phyloP scores from a whole-genome alignment of 2,888 invertebrate species.

The Synanthedon andrenaeformis region DNA sequence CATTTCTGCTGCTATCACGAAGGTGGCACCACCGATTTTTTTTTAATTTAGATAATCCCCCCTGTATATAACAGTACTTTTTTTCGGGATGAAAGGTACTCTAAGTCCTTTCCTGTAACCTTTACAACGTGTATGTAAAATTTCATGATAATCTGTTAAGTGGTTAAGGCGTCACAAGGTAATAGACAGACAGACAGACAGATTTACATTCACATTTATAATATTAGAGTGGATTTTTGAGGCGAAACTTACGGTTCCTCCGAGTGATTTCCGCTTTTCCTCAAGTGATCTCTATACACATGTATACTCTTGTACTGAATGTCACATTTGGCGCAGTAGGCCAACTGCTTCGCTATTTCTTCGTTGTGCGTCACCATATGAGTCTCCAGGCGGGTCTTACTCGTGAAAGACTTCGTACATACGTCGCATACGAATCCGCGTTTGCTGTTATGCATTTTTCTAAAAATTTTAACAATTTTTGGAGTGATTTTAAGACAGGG shows the following conservation, averaged over 20 bases:
- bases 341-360: conserved; percentile 16
- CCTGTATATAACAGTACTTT: too few species aligned
- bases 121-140: too few species aligned
- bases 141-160: too few species aligned
- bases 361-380: conserved; percentile 24
- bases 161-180: too few species aligned
- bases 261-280: conserved; percentile 27
- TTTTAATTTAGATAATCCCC: too few species aligned
- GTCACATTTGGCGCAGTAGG: conserved; percentile 27
- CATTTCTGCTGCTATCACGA: too few species aligned
- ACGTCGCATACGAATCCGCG: conserved; percentile 27
- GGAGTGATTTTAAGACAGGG: too few species aligned
- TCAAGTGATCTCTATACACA: conserved; percentile 36
- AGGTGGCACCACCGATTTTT: too few species aligned
- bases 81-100: too few species aligned
- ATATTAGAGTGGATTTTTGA: not conserved
- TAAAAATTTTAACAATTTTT: conserved; percentile 9
- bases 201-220: too few species aligned
- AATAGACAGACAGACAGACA: too few species aligned
- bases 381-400: conserved; percentile 23
- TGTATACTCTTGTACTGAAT: conserved; percentile 39
- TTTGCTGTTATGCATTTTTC: conserved; percentile 27
- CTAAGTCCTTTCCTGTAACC: too few species aligned
- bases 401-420: conserved; percentile 26
- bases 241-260: not conserved